Conservation (phyloP, 2,113 vertebrate genomes). For the Brachyhypopomus gauderio region DNA sequence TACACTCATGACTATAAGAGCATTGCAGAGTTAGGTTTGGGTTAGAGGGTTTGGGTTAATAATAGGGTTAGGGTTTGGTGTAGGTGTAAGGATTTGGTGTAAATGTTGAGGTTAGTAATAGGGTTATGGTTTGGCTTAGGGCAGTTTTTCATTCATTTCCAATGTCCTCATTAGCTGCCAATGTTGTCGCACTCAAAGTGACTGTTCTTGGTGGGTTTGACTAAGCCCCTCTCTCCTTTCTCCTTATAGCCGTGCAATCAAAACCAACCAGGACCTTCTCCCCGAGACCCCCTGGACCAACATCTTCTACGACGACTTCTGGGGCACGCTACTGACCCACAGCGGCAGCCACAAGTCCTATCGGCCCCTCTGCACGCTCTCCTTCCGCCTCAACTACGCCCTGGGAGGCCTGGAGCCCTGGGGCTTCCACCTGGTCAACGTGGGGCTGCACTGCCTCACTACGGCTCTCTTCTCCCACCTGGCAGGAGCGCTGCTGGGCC, state of each 20-base stretch:
- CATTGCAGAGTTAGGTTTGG: conserved; percentile 6
- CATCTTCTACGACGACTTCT: conserved; percentile 98
- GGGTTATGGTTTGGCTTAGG: conserved; percentile 13
- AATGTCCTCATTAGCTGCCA: not conserved
- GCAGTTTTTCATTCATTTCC: conserved; percentile 11
- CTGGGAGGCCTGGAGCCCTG: conserved; percentile 91
- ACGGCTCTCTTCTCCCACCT: conserved; percentile 90
- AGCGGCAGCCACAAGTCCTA: conserved; percentile 99
- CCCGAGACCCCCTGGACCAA: conserved; percentile 95
- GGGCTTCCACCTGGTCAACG: conserved; percentile 94
- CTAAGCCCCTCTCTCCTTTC: conserved; percentile 33
- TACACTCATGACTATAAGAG: conserved; percentile 4
- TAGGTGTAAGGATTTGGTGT: no score
- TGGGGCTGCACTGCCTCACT: conserved; percentile 86
- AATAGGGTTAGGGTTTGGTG: no score
- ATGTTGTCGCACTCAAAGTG: no score
- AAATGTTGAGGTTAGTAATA: no score
- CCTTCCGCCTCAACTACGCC: conserved; percentile 92
- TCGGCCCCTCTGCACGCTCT: conserved; percentile 94
- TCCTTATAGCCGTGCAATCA: conserved; percentile 91
- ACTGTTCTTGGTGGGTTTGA: no score
- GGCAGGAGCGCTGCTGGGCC: conserved; percentile 87
- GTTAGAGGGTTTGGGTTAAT: no score
- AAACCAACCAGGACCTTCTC: conserved; percentile 97
- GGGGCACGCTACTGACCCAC: conserved; percentile 96